Conservation (phyloP, 2,797 vertebrate genomes). For the Brotula barbata region DNA sequence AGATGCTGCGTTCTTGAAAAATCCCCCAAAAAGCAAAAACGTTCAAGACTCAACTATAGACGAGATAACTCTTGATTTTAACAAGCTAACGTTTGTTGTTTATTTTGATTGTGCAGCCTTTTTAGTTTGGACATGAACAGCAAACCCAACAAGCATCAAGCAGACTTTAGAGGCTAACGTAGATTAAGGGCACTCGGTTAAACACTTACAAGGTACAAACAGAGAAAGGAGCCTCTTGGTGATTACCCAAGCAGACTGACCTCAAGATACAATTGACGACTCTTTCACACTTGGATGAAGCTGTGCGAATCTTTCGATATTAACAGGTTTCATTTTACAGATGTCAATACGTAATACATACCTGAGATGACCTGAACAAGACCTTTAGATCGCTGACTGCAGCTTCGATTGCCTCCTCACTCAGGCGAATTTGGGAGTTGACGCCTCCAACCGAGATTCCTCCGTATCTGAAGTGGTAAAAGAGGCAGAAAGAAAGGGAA, state of each 20-base stretch:
- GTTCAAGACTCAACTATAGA: too few species aligned
- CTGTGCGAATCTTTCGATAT: background rate
- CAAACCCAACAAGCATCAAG: too few species aligned
- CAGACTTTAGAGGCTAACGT: background rate
- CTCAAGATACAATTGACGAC: background rate
- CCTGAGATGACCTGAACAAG: slow-evolving; percentile 65
- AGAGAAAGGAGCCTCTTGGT: slow-evolving; percentile 15
- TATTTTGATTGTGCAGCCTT: too few species aligned
- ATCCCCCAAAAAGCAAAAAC: too few species aligned
- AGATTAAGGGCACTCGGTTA: slow-evolving; percentile 2
- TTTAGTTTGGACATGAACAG: too few species aligned
- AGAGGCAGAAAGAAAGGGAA: background rate
- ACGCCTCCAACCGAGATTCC: slow-evolving; percentile 79
- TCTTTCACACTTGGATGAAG: background rate
- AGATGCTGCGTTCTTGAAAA: too few species aligned
- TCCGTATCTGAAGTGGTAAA: slow-evolving; percentile 71
- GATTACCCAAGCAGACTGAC: background rate
- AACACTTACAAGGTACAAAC: slow-evolving; percentile 4
- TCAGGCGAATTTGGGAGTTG: slow-evolving; percentile 79
- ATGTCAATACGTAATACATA: slow-evolving; percentile 37
- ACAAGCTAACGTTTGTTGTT: too few species aligned
- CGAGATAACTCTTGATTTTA: too few species aligned
- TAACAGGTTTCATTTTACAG: slow-evolving; percentile 8
- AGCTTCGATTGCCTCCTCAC: slow-evolving; percentile 55
- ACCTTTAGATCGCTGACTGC: slow-evolving; percentile 60